Evolutionary conservation across 2,113 vertebrate species (phyloP).

Genomic region (Cyrtonyx montezumae): DNA sequence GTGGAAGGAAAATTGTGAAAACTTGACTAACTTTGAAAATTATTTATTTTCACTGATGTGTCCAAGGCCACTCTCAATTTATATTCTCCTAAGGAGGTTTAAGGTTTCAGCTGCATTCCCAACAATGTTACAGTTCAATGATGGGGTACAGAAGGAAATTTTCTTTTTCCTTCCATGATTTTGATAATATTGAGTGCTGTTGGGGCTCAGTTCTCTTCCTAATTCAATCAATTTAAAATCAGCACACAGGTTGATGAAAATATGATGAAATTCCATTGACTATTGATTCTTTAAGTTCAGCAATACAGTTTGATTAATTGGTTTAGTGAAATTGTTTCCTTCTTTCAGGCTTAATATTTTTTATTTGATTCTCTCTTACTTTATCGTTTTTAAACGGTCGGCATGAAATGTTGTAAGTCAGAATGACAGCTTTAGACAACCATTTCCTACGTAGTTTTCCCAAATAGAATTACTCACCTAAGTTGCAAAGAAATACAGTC

Average conservation of each 20-base stretch:
- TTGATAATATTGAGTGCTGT: background rate
- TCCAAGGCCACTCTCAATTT: background rate
- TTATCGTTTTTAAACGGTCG: background rate
- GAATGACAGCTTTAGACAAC: background rate
- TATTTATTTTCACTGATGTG: background rate
- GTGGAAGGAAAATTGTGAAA: background rate
- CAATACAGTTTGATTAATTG: background rate
- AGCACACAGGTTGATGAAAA: background rate
- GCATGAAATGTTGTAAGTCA: background rate
- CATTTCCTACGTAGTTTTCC: background rate
- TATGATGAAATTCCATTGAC: background rate
- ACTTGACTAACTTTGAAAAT: background rate
- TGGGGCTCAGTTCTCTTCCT: rapidly evolving
- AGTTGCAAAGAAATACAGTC: background rate
- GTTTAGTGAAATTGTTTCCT: background rate
- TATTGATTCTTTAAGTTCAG: background rate
- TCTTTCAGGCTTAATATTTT: background rate
- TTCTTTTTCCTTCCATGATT: background rate
- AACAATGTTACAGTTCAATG: background rate
- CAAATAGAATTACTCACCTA: background rate
- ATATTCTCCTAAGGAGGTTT: background rate
- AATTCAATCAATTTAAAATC: background rate
- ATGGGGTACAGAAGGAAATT: background rate
- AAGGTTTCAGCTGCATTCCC: background rate
- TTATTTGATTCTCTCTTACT: background rate